Evolutionary conservation across 2,113 vertebrate genomes (phyloP), one percentile per base, ranked within the genome.

Genomic region (Hemibagrus wyckioides): DNA sequence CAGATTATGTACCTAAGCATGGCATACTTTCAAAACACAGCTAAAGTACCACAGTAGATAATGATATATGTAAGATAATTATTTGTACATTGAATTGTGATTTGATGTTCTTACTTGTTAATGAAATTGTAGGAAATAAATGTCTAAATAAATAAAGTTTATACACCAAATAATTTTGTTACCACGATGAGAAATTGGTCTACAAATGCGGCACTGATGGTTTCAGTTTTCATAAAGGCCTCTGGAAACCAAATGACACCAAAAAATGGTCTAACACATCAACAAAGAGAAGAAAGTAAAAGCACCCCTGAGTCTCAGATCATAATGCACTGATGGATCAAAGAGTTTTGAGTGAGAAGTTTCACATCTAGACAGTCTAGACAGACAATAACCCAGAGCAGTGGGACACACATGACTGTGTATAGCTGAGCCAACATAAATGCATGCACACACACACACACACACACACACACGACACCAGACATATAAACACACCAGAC

Each of bases 341-440:
- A 73, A 82, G 84, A n/a, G 13, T 28, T 63, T 39, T 63, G 80
- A 65, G 81, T 63, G 80, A 82, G 59, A 82, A 54, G 30, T 52
- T 41, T 23, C 52, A 73, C 67, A 73, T 52, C 11, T 57, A 73
- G 23, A 77, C 73, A 36, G 44, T 79, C 73, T 79, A 54, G 41
- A 85, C 84, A 85, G 84, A 85, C 84, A 85, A 79, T 50, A 63
- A 84, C 33, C 33, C 25, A 63, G 33, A 75, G 73, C 73, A 79
- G 56, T 73, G 77, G 73, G 4, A 48, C 56, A 44, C 39, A 76
- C 30, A 61, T 39, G 17, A 61, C 54, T 76, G 54, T 59, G 54
- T 48, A 6, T 83, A 54, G 3, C n/a, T 54, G 21, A 52, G n/a
- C 44, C 13, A 57, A 28, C 3, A n/a, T 23, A 5, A 5, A 23